A percentile compares a stretch with the other conserved stretches of the same genome.
These are phyloP conservation scores for Xylocopa sonorina DNA, from an alignment of 1,140 invertebrate genomes.

Conservation along the genomic window DNA sequence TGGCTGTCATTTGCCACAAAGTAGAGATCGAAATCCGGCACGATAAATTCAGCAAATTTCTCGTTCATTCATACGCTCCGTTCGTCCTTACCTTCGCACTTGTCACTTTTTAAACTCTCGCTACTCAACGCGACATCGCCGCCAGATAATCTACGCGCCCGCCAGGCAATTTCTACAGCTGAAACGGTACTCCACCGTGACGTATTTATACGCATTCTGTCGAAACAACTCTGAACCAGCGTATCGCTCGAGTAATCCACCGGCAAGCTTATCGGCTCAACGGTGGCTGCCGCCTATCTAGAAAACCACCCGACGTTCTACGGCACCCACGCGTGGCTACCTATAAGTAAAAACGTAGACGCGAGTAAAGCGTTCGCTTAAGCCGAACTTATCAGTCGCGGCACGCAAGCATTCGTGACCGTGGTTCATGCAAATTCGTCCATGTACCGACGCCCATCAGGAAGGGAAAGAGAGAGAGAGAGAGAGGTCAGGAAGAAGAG, in stretches of 20 bases:
- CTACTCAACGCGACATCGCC: not conserved
- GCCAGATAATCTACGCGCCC: not conserved
- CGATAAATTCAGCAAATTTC: no score
- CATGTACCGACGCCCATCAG: slow-evolving; percentile 23
- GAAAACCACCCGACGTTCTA: not conserved
- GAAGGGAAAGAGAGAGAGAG: not conserved
- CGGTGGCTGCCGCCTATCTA: not conserved
- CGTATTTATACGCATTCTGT: not conserved
- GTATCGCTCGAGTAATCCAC: slow-evolving; percentile 23
- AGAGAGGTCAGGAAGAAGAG: no score
- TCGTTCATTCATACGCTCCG: no score
- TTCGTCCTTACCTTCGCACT: not conserved
- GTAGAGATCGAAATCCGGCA: no score
- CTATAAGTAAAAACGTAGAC: slow-evolving; percentile 47
- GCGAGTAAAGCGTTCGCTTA: slow-evolving; percentile 48
- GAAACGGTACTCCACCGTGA: not conserved
- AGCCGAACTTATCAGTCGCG: slow-evolving; percentile 67
- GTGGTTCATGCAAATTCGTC: slow-evolving; percentile 67
- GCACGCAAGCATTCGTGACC: slow-evolving; percentile 67
- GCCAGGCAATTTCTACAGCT: not conserved
- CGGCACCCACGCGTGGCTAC: not conserved
- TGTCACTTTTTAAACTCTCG: not conserved
- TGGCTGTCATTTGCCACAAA: not conserved
- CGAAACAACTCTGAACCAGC: not conserved
- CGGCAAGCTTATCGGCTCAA: slow-evolving; percentile 8